These are phyloP conservation scores for Drosophila anomalata DNA, from an alignment of 2,888 invertebrate genomes.

Conservation along the genomic window DNA sequence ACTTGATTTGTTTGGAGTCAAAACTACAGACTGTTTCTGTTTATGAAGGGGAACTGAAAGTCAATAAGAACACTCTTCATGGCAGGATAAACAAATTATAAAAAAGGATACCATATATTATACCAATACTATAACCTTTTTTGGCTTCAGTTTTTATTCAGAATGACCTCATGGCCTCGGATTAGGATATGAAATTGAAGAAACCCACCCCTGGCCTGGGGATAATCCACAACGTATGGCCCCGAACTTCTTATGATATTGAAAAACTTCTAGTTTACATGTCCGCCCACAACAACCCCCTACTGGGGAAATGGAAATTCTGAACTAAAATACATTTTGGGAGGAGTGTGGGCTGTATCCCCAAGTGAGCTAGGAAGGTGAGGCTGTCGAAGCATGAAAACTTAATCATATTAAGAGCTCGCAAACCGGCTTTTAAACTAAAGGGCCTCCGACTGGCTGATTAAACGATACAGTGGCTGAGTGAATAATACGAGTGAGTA, in stretches of 20 bases:
- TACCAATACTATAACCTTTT: neutral
- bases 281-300: neutral
- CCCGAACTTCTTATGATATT: constrained; percentile 5
- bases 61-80: neutral
- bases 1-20: neutral
- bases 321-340: too few species aligned
- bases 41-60: neutral
- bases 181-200: constrained; percentile 7
- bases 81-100: too few species aligned
- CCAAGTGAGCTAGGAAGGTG: neutral
- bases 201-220: neutral
- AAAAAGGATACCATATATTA: too few species aligned
- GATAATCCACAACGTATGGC: constrained; percentile 17
- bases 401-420: constrained; percentile 64
- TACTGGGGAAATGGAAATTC: neutral
- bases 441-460: constrained; percentile 22
- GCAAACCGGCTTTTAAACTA: constrained; percentile 29
- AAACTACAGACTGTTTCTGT: neutral
- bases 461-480: constrained; percentile 27
- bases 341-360: constrained; percentile 10
- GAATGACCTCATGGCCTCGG: constrained; percentile 6
- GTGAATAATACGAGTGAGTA: constrained; percentile 39
- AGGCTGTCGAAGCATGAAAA: constrained; percentile 70
- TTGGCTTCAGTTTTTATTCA: constrained; percentile 3
- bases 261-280: constrained; percentile 5